A percentile compares a stretch with the other conserved stretches of the same genome.
These are phyloP conservation scores for Tetramorium alpestre DNA, from an alignment of 1,140 invertebrate species.

Conservation along the genomic window DNA sequence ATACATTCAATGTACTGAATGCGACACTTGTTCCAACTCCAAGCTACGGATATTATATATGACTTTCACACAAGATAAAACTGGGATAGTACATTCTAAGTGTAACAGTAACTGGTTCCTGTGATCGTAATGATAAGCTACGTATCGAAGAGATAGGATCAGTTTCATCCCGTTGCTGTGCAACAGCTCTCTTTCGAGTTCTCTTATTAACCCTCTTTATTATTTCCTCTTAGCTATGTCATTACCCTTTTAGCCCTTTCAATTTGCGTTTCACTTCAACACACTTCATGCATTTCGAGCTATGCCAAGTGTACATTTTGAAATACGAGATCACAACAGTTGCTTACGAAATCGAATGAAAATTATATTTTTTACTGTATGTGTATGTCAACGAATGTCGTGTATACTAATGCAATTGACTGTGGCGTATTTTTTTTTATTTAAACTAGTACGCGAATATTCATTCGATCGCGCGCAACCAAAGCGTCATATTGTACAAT, in stretches of 20 bases:
- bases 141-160: slow-evolving; percentile 49
- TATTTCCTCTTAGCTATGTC: slow-evolving; percentile 10
- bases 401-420: not conserved
- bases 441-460: not conserved
- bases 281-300: not conserved
- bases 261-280: slow-evolving; percentile 30
- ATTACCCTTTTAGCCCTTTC: slow-evolving; percentile 45
- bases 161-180: slow-evolving; percentile 22
- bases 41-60: slow-evolving; percentile 32
- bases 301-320: not conserved
- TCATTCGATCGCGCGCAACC: too few relatives aligned
- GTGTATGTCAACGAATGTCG: not conserved
- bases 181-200: slow-evolving; percentile 18
- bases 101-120: slow-evolving; percentile 17
- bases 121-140: slow-evolving; percentile 39
- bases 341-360: slow-evolving; percentile 8
- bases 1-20: slow-evolving; percentile 16
- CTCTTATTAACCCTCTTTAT: slow-evolving; percentile 44
- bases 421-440: not conserved
- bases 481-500: too few relatives aligned
- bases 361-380: slow-evolving; percentile 19
- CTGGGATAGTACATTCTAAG: slow-evolving; percentile 47
- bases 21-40: slow-evolving; percentile 15
- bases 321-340: not conserved
- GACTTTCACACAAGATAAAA: slow-evolving; percentile 33